Percentiles rank a stretch among this genome's conserved stretches.
These are phyloP conservation scores for Kuschelorhynchus macadamiae DNA, from an alignment of 2,888 invertebrate species.

Conservation along the genomic window DNA sequence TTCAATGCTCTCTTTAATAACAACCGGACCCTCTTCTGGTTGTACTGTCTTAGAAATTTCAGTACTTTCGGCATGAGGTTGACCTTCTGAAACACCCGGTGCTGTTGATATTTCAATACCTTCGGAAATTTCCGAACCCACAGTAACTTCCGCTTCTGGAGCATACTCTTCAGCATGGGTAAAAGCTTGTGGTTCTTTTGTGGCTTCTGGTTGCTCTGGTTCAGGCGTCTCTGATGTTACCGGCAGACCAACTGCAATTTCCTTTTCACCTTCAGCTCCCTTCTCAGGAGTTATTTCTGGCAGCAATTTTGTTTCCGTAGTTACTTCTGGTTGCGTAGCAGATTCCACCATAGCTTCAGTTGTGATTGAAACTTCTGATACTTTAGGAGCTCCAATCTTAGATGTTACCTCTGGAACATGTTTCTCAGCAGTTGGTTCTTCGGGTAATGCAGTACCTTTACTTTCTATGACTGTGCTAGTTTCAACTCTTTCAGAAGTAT, in stretches of 20 bases:
- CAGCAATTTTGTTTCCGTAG: slow-evolving; percentile 8
- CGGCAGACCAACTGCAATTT: neutral
- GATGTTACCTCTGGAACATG: slow-evolving; percentile 32
- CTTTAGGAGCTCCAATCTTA: slow-evolving; percentile 3
- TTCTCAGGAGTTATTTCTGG: slow-evolving; percentile 22
- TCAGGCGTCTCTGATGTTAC: neutral
- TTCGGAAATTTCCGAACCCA: slow-evolving; percentile 30
- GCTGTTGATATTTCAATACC: slow-evolving; percentile 9
- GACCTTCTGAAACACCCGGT: slow-evolving; percentile 7
- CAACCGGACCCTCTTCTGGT: slow-evolving; percentile 10
- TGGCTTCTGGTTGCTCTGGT: neutral
- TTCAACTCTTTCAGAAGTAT: too few species aligned
- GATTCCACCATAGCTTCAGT: slow-evolving; percentile 32
- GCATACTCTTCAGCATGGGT: slow-evolving; percentile 22
- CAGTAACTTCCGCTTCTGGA: neutral
- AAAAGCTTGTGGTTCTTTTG: neutral
- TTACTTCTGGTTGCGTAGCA: slow-evolving; percentile 24
- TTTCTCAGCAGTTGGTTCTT: too few species aligned
- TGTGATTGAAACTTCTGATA: slow-evolving; percentile 13
- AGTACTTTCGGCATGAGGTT: neutral
- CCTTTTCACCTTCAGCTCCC: neutral
- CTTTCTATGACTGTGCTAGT: too few species aligned
- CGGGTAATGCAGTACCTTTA: too few species aligned
- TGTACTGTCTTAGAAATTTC: slow-evolving; percentile 10
- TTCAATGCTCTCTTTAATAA: slow-evolving; percentile 17